Percentiles rank a stretch among this genome's conserved stretches.
phyloP scores from a whole-genome alignment of 2,888 invertebrate species.

The Petrolisthes manimaculis region DNA sequence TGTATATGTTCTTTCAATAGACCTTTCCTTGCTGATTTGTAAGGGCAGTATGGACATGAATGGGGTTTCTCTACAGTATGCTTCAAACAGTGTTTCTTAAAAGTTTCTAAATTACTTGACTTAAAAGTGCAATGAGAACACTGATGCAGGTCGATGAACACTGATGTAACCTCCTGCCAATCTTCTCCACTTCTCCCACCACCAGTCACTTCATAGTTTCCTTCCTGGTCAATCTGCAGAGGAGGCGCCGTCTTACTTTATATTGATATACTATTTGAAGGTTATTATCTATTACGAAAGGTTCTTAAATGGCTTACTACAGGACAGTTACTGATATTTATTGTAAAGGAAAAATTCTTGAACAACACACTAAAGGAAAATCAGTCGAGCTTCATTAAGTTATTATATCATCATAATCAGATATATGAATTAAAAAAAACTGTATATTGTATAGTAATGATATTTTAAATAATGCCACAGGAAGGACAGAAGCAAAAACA shows the following conservation, averaged over 20 bases:
- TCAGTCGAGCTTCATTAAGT: too few relatives aligned
- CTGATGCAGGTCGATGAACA: constrained; percentile 25
- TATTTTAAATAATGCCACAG: too few relatives aligned
- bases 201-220: constrained; percentile 46
- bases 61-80: constrained; percentile 45
- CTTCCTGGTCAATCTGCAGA: constrained; percentile 55
- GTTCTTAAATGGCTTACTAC: too few relatives aligned
- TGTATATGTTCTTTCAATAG: constrained; percentile 27
- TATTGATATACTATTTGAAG: constrained; percentile 4
- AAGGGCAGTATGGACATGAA: constrained; percentile 44
- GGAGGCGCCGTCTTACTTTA: constrained; percentile 53
- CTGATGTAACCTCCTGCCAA: constrained; percentile 20
- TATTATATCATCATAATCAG: too few relatives aligned
- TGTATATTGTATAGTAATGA: too few relatives aligned
- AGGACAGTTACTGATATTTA: too few relatives aligned
- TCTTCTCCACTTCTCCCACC: constrained; percentile 36
- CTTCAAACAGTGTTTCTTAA: constrained; percentile 37
- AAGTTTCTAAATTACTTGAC: constrained; percentile 12
- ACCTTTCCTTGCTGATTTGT: constrained; percentile 16
- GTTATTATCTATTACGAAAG: too few relatives aligned
- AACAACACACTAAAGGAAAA: too few relatives aligned
- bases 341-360: too few relatives aligned
- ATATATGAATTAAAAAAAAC: too few relatives aligned
- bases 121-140: constrained; percentile 40
- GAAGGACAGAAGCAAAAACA: too few relatives aligned